Conservation (phyloP, 2,113 vertebrate species). For the Casuarius casuarius region DNA sequence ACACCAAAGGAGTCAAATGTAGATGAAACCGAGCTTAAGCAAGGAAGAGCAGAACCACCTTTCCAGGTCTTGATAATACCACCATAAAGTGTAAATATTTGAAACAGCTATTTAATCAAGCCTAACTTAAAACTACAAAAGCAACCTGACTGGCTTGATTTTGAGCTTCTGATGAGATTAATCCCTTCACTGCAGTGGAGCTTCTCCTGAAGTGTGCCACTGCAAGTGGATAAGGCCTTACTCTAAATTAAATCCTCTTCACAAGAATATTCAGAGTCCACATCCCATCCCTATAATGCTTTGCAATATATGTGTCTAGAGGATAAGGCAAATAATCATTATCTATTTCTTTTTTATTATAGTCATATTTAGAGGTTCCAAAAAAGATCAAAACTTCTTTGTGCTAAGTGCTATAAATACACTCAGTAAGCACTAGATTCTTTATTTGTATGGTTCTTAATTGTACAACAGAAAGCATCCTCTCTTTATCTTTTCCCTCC, state of each 20-base stretch:
- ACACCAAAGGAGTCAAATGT: background rate
- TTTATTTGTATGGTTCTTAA: background rate
- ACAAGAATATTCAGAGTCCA: background rate
- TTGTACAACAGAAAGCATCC: background rate
- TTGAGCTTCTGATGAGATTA: background rate
- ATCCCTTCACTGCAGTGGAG: background rate
- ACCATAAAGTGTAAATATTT: background rate
- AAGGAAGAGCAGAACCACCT: background rate
- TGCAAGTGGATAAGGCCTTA: background rate
- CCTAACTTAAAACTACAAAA: background rate
- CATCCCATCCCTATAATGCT: background rate
- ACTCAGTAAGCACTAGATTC: background rate
- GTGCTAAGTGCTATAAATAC: background rate
- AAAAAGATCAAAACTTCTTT: background rate
- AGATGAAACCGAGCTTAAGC: background rate
- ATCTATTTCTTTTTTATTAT: background rate
- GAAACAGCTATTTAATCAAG: background rate
- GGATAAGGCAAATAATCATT: background rate
- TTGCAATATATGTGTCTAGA: background rate
- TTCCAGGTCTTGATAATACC: background rate
- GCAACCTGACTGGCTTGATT: constrained; percentile 9
- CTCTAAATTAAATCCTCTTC: background rate
- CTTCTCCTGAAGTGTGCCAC: background rate
- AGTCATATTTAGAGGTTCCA: background rate
- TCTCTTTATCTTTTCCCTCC: background rate